Evolutionary conservation across 1,140 invertebrate genomes (phyloP).

Genomic region (Atta cephalotes): DNA sequence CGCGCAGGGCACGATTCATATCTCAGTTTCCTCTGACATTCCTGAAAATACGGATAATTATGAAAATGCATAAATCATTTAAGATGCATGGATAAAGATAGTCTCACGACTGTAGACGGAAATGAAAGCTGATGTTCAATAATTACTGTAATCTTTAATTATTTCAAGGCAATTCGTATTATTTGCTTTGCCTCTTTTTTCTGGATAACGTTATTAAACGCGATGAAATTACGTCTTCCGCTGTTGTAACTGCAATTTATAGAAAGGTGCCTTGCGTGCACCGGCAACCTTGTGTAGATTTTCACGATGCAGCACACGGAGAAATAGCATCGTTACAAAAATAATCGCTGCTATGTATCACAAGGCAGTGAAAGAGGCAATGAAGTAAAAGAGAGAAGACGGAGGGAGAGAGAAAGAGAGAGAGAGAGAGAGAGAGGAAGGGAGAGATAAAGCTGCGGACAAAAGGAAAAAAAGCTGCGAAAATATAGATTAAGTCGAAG

Average conservation of each 20-base stretch:
- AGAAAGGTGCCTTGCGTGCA: constrained; percentile 37
- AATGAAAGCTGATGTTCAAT: constrained; percentile 34
- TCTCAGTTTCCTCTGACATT: constrained; percentile 68
- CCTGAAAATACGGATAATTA: constrained; percentile 64
- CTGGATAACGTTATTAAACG: constrained; percentile 41
- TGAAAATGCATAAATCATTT: constrained; percentile 64
- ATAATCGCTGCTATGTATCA: constrained; percentile 53
- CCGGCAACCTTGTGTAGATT: constrained; percentile 27
- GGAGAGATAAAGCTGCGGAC: neutral
- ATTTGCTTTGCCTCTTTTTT: neutral
- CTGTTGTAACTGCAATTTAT: constrained; percentile 56
- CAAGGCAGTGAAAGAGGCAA: neutral
- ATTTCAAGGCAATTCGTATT: constrained; percentile 19
- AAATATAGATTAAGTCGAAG: constrained; percentile 23
- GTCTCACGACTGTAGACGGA: neutral
- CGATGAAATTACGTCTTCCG: constrained; percentile 33
- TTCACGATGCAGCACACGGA: constrained; percentile 29
- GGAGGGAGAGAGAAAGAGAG: neutral
- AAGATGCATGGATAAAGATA: constrained; percentile 37
- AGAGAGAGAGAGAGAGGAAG: neutral
- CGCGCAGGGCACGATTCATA: constrained; percentile 66
- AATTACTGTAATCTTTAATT: constrained; percentile 46
- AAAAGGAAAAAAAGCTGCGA: constrained; percentile 6
- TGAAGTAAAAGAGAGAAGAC: neutral
- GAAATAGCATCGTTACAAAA: constrained; percentile 58